phyloP scores from a whole-genome alignment of 2,797 vertebrate genomes.

The Okamejei kenojei region DNA sequence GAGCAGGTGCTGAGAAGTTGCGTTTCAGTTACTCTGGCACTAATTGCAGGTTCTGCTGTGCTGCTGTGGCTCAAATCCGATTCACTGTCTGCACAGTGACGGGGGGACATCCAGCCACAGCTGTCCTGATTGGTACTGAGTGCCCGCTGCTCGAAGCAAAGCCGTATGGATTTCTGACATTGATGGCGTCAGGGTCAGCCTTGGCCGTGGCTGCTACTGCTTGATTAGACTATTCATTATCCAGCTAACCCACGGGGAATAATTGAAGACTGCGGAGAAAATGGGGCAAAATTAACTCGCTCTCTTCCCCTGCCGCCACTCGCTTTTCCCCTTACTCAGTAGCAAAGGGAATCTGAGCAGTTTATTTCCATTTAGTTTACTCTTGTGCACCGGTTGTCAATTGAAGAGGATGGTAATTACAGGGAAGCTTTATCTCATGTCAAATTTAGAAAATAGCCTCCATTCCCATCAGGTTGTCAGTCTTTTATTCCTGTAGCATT shows the following conservation, averaged over 20 bases:
- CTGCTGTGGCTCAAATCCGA: neutral
- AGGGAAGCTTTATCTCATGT: neutral
- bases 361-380: neutral
- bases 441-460: too few relatives aligned
- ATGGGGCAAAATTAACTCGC: neutral
- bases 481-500: too few relatives aligned
- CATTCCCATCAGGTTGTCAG: neutral
- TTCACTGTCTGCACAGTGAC: neutral
- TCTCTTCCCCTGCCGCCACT: neutral
- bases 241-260: neutral
- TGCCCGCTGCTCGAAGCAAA: neutral
- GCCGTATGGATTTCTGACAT: neutral
- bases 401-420: neutral
- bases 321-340: neutral
- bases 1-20: neutral
- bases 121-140: neutral
- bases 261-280: neutral
- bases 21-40: neutral
- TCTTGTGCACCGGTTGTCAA: neutral
- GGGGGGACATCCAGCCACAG: neutral
- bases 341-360: neutral
- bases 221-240: neutral
- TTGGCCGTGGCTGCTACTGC: neutral
- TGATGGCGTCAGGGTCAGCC: neutral
- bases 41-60: neutral